These are phyloP conservation scores for Drosophila lini DNA, from an alignment of 1,140 invertebrate genomes.

Conservation along the genomic window DNA sequence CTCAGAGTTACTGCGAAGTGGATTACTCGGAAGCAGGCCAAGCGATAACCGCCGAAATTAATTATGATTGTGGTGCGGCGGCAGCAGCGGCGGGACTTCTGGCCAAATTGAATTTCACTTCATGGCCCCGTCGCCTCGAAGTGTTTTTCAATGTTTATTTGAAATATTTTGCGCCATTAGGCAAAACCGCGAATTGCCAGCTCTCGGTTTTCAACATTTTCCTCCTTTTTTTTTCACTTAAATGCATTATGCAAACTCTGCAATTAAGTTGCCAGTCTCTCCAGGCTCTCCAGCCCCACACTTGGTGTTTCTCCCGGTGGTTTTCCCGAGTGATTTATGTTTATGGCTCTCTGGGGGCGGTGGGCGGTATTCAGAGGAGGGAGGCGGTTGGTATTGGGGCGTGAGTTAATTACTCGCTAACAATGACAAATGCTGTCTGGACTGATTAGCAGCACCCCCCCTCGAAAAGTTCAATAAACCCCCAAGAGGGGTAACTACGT, in stretches of 20 bases:
- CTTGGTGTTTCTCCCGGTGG: slow-evolving; percentile 22
- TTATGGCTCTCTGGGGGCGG: slow-evolving; percentile 50
- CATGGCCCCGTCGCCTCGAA: slow-evolving; percentile 57
- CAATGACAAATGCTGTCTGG: slow-evolving; percentile 72
- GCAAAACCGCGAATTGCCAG: slow-evolving; percentile 50
- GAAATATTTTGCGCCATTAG: slow-evolving; percentile 81
- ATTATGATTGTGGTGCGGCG: slow-evolving; percentile 72
- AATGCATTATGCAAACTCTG: slow-evolving; percentile 79
- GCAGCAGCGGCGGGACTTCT: slow-evolving; percentile 18
- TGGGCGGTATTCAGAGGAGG: slow-evolving; percentile 26
- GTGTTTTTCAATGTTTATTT: slow-evolving; percentile 82
- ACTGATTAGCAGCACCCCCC: slow-evolving; percentile 34
- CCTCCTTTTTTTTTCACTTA: slow-evolving; percentile 58
- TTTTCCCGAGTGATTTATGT: slow-evolving; percentile 63
- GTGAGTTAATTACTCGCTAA: slow-evolving; percentile 79
- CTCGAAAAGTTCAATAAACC: slow-evolving; percentile 47
- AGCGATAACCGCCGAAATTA: slow-evolving; percentile 71
- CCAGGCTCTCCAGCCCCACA: slow-evolving; percentile 9
- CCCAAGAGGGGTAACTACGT: neutral
- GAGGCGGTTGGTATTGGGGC: slow-evolving; percentile 33
- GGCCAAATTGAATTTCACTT: slow-evolving; percentile 71
- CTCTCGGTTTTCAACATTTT: slow-evolving; percentile 51
- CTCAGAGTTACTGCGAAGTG: slow-evolving; percentile 40
- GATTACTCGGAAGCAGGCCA: slow-evolving; percentile 51
- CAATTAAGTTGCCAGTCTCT: slow-evolving; percentile 74